Conservation (phyloP, 2,797 vertebrate genomes). For the Oreonectes daqikongensis region DNA sequence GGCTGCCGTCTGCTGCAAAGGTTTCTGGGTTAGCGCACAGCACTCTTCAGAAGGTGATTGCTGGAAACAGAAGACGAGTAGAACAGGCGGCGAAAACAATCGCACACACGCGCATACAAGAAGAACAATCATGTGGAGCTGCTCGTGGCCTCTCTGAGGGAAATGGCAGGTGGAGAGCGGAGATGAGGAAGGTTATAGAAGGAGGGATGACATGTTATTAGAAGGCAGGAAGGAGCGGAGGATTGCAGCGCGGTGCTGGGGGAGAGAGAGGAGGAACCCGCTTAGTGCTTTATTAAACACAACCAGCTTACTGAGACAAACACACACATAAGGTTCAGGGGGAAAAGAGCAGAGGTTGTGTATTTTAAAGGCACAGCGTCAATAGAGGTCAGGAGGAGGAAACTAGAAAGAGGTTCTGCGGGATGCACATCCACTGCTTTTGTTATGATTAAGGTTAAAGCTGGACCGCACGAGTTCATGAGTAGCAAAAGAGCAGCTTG, state of each 20-base stretch:
- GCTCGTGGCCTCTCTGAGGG: constrained; percentile 3
- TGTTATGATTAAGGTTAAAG: constrained; percentile 11
- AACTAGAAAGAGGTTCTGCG: not conserved
- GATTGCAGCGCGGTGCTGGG: constrained; percentile 34
- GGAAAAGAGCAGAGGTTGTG: not conserved
- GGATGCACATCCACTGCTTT: not conserved
- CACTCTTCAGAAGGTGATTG: not conserved
- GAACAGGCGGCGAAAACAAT: not conserved
- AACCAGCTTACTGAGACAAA: constrained; percentile 30
- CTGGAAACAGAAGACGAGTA: constrained; percentile 14
- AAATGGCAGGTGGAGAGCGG: constrained; percentile 30
- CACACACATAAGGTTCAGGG: not conserved
- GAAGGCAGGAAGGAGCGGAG: constrained; percentile 29
- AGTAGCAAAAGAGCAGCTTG: constrained; percentile 19
- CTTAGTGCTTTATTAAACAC: constrained; percentile 45
- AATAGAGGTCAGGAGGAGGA: not conserved
- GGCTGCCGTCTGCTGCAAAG: constrained; percentile 14
- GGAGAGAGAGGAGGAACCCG: constrained; percentile 25
- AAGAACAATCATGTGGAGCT: not conserved
- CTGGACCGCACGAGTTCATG: not conserved
- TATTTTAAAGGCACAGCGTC: not conserved
- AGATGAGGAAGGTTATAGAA: constrained; percentile 50
- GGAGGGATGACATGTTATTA: constrained; percentile 52
- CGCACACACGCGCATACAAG: not conserved
- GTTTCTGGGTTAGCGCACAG: not conserved